These are phyloP conservation scores for Anastrepha obliqua DNA, from an alignment of 1,140 invertebrate genomes.

Conservation along the genomic window DNA sequence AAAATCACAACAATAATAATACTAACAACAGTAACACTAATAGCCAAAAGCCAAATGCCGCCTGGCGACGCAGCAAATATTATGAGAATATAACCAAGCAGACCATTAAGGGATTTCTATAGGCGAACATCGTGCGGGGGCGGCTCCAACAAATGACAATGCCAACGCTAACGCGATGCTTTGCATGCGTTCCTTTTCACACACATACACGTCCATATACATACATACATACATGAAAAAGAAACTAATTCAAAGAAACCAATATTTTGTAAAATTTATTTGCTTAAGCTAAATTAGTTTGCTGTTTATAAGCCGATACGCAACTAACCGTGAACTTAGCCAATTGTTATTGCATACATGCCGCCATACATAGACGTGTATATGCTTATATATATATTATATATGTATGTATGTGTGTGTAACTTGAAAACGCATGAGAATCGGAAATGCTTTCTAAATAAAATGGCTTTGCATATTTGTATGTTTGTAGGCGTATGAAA, in stretches of 20 bases:
- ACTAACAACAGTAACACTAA: slow-evolving; percentile 19
- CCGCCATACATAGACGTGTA: too few species aligned
- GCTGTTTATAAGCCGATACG: neutral
- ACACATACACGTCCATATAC: neutral
- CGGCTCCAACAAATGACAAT: neutral
- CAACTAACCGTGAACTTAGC: slow-evolving; percentile 46
- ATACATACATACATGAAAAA: too few species aligned
- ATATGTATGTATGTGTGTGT: too few species aligned
- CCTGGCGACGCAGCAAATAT: slow-evolving; percentile 74
- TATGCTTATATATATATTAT: too few species aligned
- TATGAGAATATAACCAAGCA: slow-evolving; percentile 75
- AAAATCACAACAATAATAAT: neutral
- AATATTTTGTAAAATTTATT: slow-evolving; percentile 36
- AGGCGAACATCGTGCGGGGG: slow-evolving; percentile 45
- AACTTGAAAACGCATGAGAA: neutral
- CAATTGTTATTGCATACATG: neutral
- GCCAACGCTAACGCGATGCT: slow-evolving; percentile 27
- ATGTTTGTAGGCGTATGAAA: neutral
- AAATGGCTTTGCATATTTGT: neutral
- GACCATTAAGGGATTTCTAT: slow-evolving; percentile 75
- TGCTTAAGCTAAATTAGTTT: slow-evolving; percentile 35
- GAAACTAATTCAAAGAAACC: too few species aligned
- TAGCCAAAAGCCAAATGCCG: slow-evolving; percentile 62
- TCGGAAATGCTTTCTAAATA: neutral
- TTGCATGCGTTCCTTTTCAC: slow-evolving; percentile 12